Evolutionary conservation across 2,888 invertebrate species (phyloP), one percentile per base, ranked within the genome.

Genomic region (Diachrysia chrysitis): DNA sequence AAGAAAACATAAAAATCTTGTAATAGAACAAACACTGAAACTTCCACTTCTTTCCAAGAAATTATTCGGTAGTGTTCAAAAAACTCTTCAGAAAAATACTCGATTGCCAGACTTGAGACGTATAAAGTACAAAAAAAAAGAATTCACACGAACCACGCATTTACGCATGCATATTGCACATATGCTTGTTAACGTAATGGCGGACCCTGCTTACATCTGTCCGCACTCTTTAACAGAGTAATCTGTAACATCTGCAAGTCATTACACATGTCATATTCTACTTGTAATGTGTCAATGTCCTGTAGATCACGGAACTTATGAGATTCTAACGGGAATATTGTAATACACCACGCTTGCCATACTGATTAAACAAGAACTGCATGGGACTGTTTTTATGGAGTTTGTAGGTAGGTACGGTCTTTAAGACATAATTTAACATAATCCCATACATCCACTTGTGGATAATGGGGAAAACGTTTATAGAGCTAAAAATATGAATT

Each of bases 161-260:
- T 16, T 42, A 42, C 48, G 48, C 48, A 51, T 51, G 48, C 48
- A 51, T 51, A 51, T 21, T 51, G 48, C 48, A 51, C 48, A 51
- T 51, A 21, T 51, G 48, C 9, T 19, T 48, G 48, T 48, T 48
- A 48, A 10, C 48, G 48, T 19, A 48, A 48, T 51, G 12, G 5
- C 48, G 21, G 48, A 12, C 48, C 12, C 48, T 10, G 19, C 12
- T 21, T 51, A 3, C 21, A 51, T 51, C 19, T 51, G 48, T 51
- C 48, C 21, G 48, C 21, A 19, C 42, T 42, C 42, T 42, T 51
- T 21, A 21, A 12, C 17, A 51, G 12, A 12, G 48, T 3, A 51
- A 51, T 51, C 48, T 19, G 48, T 14, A 51, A 19, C 48, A 51
- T 21, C 19, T 51, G 48, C 48, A 21, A 51, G 19, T 19, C 21